phyloP scores from a whole-genome alignment of 2,113 vertebrate species.

The Zootoca vivipara region DNA sequence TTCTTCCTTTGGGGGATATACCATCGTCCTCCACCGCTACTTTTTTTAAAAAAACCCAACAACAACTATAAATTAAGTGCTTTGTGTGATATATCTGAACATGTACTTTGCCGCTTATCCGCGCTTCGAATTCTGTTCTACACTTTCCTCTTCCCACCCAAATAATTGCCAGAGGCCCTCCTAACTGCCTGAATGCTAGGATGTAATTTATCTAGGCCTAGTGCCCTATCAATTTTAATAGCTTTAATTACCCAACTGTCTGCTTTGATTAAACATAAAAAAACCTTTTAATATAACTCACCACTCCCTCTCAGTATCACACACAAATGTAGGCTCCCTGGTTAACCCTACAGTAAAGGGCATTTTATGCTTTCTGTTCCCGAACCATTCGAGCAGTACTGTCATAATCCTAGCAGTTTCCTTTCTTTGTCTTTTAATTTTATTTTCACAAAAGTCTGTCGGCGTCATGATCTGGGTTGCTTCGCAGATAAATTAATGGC shows the following conservation, averaged over 20 bases:
- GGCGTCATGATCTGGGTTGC: neutral
- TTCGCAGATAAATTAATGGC: neutral
- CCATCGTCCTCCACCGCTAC: neutral
- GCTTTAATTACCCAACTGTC: conserved; percentile 63
- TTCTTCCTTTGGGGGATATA: neutral
- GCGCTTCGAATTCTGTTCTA: neutral
- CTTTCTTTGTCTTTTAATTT: conserved; percentile 33
- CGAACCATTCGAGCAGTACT: conserved; percentile 51
- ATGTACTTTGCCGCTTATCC: neutral
- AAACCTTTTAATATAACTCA: conserved; percentile 46
- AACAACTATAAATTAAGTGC: neutral
- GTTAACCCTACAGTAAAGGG: conserved; percentile 35
- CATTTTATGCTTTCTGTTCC: conserved; percentile 44
- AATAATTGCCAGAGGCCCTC: conserved; percentile 43
- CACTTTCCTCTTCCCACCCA: conserved; percentile 39
- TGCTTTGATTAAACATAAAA: conserved; percentile 63
- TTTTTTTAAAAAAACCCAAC: neutral
- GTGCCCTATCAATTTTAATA: conserved; percentile 61
- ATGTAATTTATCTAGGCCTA: conserved; percentile 61
- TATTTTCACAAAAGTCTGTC: neutral
- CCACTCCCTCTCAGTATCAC: conserved; percentile 35
- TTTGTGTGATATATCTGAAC: neutral
- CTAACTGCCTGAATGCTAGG: conserved; percentile 30
- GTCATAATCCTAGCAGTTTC: conserved; percentile 49
- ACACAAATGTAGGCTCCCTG: conserved; percentile 35